A percentile compares a stretch with the other conserved stretches of the same genome.
Evolutionary conservation across 2,113 vertebrate genomes (phyloP).

Genomic region (Gallinago paraguaiae): DNA sequence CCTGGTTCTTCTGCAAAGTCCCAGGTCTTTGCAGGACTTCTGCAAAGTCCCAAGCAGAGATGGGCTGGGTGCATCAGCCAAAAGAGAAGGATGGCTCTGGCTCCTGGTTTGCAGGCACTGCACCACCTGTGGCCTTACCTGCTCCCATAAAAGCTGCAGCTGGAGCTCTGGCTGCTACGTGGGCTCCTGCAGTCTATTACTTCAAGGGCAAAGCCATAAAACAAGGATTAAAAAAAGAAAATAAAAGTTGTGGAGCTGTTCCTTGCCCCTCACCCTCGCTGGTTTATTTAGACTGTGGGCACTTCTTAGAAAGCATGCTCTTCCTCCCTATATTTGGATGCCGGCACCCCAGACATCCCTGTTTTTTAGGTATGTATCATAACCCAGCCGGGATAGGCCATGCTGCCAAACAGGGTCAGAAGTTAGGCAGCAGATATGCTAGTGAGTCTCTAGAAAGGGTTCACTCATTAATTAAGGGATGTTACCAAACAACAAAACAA

Average conservation of each 20-base stretch:
- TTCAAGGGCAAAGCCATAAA: slow-evolving; percentile 7
- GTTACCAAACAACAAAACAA: neutral
- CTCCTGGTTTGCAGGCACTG: neutral
- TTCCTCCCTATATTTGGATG: neutral
- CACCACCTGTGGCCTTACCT: neutral
- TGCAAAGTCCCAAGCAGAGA: neutral
- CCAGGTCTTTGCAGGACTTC: neutral
- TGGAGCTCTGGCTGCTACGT: fast-evolving
- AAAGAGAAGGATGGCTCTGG: neutral
- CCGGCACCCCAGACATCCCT: neutral
- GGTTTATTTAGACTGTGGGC: neutral
- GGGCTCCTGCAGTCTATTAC: neutral
- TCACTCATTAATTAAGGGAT: neutral
- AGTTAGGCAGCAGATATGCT: neutral
- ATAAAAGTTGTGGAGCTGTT: neutral
- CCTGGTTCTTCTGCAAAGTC: neutral
- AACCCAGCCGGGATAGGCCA: neutral
- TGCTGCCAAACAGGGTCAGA: neutral
- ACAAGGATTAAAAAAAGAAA: neutral
- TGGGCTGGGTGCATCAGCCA: neutral
- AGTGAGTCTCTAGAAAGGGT: neutral
- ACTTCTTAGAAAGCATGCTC: neutral
- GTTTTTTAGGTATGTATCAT: neutral
- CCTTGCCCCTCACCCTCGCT: neutral
- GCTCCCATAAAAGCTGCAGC: slow-evolving; percentile 13